Base-by-base conservation (phyloP, 2,797 vertebrate genomes). In the Pseudochirops corinnae region DNA sequence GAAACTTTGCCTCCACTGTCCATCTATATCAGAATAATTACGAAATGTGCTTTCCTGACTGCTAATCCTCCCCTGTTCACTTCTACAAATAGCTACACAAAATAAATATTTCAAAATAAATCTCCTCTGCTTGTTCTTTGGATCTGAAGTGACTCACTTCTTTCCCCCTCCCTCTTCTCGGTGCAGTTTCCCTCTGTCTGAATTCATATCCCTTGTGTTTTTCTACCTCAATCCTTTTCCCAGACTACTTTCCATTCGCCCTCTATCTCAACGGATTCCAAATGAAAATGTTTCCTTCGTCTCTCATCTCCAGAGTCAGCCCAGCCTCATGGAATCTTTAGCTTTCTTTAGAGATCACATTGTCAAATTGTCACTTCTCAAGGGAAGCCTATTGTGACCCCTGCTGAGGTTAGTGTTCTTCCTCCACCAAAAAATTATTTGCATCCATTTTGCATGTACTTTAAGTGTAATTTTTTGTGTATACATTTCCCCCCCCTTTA, bases 21-120 rank as follows among this genome's bases (percentile, higher is more conserved):
- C n/a, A 55, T 33, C 29, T 91, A 1, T 31, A 55, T 31, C 52
- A 53, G 53, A 55, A 55, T 31, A 55, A 91, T 91, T 33, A 31
- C 50, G 18, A 55, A 55, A 55, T 91, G 90, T 55, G 39, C 55
- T 53, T 91, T 91, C 53, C 21, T 91, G 52, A 55, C 55, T 55
- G 55, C 55, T n/a, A 91, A 33, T 55, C 39, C 29, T 55, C 33
- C 55, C 31, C 52, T 26, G 39, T 55, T 55, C 90, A 55, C n/a
- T 29, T 55, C 53, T 91, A 53, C 90, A 91, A 91, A 55, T 53
- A 91, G 52, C 33, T 46, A 33, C 13, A 31, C 90, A 91, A 91
- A 91, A 91, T 52, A 55, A 91, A 91, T 91, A 91, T 91, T 91
- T 55, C 53, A 91, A 91, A 91, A 55, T 31, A 91, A 91, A 87